These are phyloP conservation scores for Pongo abelii DNA, from an alignment of 2,113 vertebrate genomes.

Conservation along the genomic window DNA sequence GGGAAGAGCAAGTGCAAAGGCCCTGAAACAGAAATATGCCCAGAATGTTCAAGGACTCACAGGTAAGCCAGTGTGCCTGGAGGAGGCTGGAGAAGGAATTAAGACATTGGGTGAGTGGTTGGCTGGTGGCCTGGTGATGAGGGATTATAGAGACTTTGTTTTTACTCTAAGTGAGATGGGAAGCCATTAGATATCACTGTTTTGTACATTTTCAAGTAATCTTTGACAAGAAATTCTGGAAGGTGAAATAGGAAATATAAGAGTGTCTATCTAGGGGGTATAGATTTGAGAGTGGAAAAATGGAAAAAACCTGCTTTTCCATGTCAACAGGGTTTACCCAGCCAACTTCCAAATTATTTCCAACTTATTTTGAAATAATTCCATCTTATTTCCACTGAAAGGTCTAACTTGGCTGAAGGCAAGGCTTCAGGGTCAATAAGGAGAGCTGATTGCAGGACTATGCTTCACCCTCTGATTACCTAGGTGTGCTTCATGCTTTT, in stretches of 20 bases:
- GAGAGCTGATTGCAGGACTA: background rate
- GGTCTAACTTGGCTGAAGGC: background rate
- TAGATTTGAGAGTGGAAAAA: background rate
- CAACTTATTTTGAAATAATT: background rate
- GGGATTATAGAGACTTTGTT: background rate
- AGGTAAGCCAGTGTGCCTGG: rapidly evolving
- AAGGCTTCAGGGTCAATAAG: background rate
- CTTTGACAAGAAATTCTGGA: background rate
- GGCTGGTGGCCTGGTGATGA: background rate
- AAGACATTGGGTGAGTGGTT: background rate
- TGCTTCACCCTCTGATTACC: background rate
- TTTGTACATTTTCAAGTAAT: background rate
- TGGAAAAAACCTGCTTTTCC: background rate
- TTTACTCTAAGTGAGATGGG: background rate
- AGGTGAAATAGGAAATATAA: background rate
- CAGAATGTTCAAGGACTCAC: background rate
- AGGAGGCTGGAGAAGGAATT: background rate
- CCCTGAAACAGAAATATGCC: background rate
- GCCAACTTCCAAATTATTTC: background rate
- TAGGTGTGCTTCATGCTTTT: background rate
- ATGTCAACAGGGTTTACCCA: background rate
- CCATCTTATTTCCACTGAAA: background rate
- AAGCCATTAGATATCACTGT: background rate
- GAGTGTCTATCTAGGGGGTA: background rate
- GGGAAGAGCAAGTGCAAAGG: background rate